Base-by-base conservation (phyloP, 2,113 vertebrate genomes). In the Otocyon megalotis region DNA sequence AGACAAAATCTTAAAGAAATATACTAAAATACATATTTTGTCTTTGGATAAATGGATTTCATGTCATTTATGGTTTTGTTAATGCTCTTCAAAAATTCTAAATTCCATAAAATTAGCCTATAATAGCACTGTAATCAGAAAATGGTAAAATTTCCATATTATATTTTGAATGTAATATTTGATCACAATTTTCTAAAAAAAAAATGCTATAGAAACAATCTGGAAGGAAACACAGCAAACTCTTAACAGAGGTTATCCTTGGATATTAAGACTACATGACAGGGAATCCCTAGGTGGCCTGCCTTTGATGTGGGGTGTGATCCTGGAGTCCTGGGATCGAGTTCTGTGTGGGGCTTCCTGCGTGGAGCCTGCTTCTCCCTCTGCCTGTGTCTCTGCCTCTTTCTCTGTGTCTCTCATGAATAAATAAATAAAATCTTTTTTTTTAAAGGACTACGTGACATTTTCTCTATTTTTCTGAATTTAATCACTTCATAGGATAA, bases 81-180 rank as follows among this genome's bases (percentile, higher is more conserved):
- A 69, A 69, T 48, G 60, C 10, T 65, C 26, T 89, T 84, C 26
- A 69, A 88, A 96, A 96, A 76, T n/a, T 71, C 20, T 35, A 80
- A 88, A 63, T n/a, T 71, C 17, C 24, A 4, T 91, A 96, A 69
- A 83, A 83, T 80, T 56, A 65, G 43, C 26, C 58, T 85, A 4
- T 54, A 90, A 30, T 76, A 79, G 19, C 30, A 77, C 65, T 93
- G 53, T 50, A 86, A 88, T 92, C 11, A 48, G 8, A 93, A 97
- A 48, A 82, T 72, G 3, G 58, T 54, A 37, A 90, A 81, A 20
- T 94, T 37, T 81, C 5, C 1, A 48, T 69, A 19, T 74, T 53
- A 71, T 76, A 84, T 80, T 93, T 97, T 92, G 2, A 83, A 71
- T 81, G 48, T n/a, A 80, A 20, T 54, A 81, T 50, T 26, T 84